Evolutionary conservation across 2,113 vertebrate genomes (phyloP).

Genomic region (Stegastes partitus): DNA sequence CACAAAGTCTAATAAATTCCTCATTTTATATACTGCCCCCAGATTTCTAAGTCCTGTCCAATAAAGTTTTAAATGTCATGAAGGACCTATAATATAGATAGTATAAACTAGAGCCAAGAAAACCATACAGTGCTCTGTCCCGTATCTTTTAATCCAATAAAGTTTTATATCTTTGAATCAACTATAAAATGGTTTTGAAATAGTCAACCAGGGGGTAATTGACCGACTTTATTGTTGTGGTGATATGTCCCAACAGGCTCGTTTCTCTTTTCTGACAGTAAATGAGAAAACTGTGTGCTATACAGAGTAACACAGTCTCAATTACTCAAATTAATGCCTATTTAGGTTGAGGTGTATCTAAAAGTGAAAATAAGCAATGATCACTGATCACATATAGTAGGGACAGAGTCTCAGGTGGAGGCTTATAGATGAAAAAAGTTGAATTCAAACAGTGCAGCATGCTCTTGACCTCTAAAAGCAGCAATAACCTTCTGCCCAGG

Average conservation of each 20-base stretch:
- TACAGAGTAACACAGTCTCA: constrained; percentile 2
- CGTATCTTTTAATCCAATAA: constrained; percentile 97
- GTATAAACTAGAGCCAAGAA: constrained; percentile 92
- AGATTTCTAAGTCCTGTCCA: constrained; percentile 98
- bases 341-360: neutral
- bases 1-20: constrained; percentile 96
- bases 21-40: constrained; percentile 96
- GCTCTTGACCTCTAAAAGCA: constrained; percentile 50
- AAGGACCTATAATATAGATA: constrained; percentile 94
- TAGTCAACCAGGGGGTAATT: constrained; percentile 96
- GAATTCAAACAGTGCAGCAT: neutral
- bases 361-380: constrained; percentile 6
- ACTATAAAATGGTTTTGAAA: constrained; percentile 97
- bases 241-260: constrained; percentile 94
- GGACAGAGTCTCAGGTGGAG: too few species aligned
- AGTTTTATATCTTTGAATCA: constrained; percentile 99
- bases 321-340: constrained; percentile 27
- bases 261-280: constrained; percentile 92
- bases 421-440: neutral
- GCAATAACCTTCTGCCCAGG: constrained; percentile 46
- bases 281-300: constrained; percentile 66
- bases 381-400: neutral
- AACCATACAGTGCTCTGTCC: constrained; percentile 90
- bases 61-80: constrained; percentile 99
- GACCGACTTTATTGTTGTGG: constrained; percentile 95